These are phyloP conservation scores for Zaprionus tsacasi DNA, from an alignment of 1,140 invertebrate genomes.

Conservation along the genomic window DNA sequence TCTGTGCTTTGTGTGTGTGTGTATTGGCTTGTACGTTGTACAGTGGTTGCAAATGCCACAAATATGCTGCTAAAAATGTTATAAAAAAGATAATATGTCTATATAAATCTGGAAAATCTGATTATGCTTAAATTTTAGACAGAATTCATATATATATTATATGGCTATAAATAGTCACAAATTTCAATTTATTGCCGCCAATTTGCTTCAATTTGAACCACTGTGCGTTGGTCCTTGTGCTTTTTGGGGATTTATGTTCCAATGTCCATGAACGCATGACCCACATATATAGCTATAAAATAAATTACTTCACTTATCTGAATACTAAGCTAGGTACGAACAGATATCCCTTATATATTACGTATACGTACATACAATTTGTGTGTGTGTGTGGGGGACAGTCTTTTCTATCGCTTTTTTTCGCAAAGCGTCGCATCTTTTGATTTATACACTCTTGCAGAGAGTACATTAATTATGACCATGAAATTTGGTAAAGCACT, in stretches of 20 bases:
- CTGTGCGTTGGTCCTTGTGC: slow-evolving; percentile 25
- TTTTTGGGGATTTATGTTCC: slow-evolving; percentile 75
- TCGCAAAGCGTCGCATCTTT: too few relatives aligned
- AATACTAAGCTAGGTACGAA: slow-evolving; percentile 47
- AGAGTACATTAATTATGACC: too few relatives aligned
- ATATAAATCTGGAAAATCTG: too few relatives aligned
- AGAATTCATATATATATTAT: too few relatives aligned
- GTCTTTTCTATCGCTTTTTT: too few relatives aligned
- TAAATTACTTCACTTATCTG: slow-evolving; percentile 83
- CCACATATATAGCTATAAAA: slow-evolving; percentile 68
- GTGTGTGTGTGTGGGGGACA: too few relatives aligned
- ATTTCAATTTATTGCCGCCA: not conserved
- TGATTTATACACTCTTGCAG: too few relatives aligned
- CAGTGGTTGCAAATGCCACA: not conserved
- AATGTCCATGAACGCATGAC: slow-evolving; percentile 79
- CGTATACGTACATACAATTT: slow-evolving; percentile 15
- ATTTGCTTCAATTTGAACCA: not conserved
- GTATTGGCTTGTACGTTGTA: slow-evolving; percentile 14
- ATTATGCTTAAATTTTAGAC: too few relatives aligned
- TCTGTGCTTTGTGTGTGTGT: not conserved
- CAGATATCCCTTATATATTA: not conserved
- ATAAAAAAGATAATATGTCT: too few relatives aligned
- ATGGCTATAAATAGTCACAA: not conserved
- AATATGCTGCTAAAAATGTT: too few relatives aligned
- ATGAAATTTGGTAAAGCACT: too few relatives aligned